Evolutionary conservation across 2,888 invertebrate genomes (phyloP), one percentile per base, ranked within the genome.

Genomic region (Caenorhabditis panamensis): DNA sequence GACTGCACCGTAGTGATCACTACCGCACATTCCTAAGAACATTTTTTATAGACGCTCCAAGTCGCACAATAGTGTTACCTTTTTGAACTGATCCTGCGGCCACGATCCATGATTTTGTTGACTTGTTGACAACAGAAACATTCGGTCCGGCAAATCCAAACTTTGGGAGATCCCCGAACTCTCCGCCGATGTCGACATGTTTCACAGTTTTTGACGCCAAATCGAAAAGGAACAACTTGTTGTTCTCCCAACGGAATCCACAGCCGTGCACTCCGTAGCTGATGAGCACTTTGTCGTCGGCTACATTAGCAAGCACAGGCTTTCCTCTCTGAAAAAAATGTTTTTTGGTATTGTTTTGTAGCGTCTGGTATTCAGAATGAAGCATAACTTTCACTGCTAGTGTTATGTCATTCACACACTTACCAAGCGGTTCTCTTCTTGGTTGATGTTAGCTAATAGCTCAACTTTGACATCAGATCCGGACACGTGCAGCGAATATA

Each of bases 241-340:
- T 51, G 18, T 59, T 79, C 44, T 86, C 79, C 84, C 84, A 86
- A 37, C 77, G 53, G 82, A 84, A 87, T 28, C 87, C 87, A 37
- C 87, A 87, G 36, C 87, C 87, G 36, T 85, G 79, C 3, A 84
- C 83, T 11, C 84, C 85, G 53, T 79, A 79, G 13, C 79, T 77
- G 61, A 87, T 79, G 36, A 77, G 51, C n/a, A 86, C 71, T 47
- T 83, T 79, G 22, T 81, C 67, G 1, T 61, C 71, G 24, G n/a
- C 13, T 8, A 79, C 66, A 2, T 69, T 54, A 1, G 76, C 85
- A 13, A 76, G 37, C 13, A 79, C 67, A 6, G 85, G 69, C 11
- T 66, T 53, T 49, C 83, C 85, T 53, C 59, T 58, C 82, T 84
- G 72, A 41, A 82, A 66, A 61, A 51, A 44, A 59, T 13, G 13